A percentile compares a stretch with the other conserved stretches of the same genome.
These are phyloP conservation scores for Cydia splendana DNA, from an alignment of 1,140 invertebrate genomes.

Conservation along the genomic window DNA sequence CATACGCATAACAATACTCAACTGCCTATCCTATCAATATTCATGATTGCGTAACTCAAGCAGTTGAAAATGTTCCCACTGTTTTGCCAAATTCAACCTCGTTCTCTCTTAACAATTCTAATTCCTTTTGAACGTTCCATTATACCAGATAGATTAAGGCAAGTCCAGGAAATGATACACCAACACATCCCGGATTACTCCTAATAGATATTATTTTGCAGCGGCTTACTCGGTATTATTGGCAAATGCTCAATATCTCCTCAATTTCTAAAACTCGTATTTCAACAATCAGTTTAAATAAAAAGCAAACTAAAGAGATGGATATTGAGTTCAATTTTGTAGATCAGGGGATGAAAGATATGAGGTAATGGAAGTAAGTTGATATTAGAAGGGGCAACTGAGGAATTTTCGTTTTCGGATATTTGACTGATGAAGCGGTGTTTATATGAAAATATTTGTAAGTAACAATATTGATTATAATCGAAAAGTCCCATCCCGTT, in stretches of 20 bases:
- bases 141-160: not conserved
- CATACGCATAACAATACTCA: no score
- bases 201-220: slow-evolving; percentile 9
- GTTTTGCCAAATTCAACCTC: not conserved
- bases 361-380: not conserved
- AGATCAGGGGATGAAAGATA: not conserved
- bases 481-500: not conserved
- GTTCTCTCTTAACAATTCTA: not conserved
- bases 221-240: slow-evolving; percentile 1
- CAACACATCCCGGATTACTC: slow-evolving; percentile 12
- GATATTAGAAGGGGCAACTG: not conserved
- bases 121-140: not conserved
- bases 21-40: no score
- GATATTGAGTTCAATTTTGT: not conserved
- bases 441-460: not conserved
- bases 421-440: not conserved
- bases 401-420: not conserved
- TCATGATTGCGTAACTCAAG: no score
- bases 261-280: not conserved
- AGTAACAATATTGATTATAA: not conserved
- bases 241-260: slow-evolving; percentile 2
- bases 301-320: not conserved
- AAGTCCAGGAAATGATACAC: not conserved
- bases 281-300: not conserved
- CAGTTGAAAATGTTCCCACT: no score